Base-by-base conservation (phyloP, 2,113 vertebrate species). In the Stigmatopora nigra region DNA sequence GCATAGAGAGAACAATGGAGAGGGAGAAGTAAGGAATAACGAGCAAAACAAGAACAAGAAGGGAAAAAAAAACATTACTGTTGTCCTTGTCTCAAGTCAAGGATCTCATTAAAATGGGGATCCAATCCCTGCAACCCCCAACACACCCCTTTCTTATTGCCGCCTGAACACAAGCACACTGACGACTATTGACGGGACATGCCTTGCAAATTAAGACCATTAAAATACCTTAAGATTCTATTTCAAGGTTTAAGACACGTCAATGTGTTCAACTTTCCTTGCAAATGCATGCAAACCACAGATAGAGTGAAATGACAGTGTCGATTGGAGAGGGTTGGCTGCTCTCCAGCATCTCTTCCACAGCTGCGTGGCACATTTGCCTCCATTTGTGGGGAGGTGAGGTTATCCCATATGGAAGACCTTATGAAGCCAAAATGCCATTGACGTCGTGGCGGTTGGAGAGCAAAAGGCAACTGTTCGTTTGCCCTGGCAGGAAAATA, bases 21-120 rank as follows among this genome's bases (percentile, higher is more conserved):
- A 60, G 46, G 55, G 51, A 61, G 64, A 49, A 61, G 38, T 65
- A 60, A 60, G 60, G 49, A 19, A 61, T 49, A 68, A 75, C 62
- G 51, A 62, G 64, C 61, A 73, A 55, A 31, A 31, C 31, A 57
- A 70, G 58, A 72, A 72, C 67, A 64, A 41, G 49, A 63, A n/a
- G n/a, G n/a, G n/a, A n/a, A n/a, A n/a, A 36, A 64, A 76, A 68
- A 70, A 71, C 64, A 0, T 49, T 78, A 77, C 75, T 76, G 67
- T 65, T 74, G 84, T 88, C 88, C 89, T 91, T 86, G 53, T 79
- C 70, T 80, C 67, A 79, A 81, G 78, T 88, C 85, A 90, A 89
- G 88, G 84, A 84, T 88, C 83, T 90, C 80, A 90, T 90, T 90
- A 90, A 87, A 81, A 89, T 89, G 86, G 80, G 75, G 79, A 80